Conservation (phyloP, 2,113 vertebrate species). For the Opisthocomus hoazin region DNA sequence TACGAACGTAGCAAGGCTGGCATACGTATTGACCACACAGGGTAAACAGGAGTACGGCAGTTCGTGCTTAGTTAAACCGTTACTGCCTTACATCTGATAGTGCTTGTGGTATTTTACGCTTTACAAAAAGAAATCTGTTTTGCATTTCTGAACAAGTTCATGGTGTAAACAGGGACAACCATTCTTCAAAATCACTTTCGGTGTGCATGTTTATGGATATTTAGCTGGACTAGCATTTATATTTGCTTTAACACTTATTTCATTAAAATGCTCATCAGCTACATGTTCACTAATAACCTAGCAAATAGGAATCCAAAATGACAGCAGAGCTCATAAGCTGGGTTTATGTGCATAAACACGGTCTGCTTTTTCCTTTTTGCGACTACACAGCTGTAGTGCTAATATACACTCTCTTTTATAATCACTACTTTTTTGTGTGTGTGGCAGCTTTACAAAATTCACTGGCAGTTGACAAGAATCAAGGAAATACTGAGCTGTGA, state of each 20-base stretch:
- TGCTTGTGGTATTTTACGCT: not conserved
- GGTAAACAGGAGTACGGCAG: not conserved
- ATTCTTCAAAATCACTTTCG: not conserved
- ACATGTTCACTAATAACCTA: not conserved
- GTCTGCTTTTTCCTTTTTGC: not conserved
- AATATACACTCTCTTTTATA: not conserved
- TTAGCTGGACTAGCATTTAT: not conserved
- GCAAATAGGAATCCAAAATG: not conserved
- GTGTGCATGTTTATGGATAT: not conserved
- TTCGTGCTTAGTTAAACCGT: not conserved
- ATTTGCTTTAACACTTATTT: not conserved
- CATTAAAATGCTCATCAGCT: not conserved
- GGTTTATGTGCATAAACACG: not conserved
- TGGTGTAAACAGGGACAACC: not conserved
- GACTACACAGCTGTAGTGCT: not conserved
- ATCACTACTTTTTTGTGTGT: not conserved
- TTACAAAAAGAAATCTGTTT: not conserved
- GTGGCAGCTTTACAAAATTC: not conserved
- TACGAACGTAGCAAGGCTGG: not conserved
- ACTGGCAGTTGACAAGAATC: not conserved
- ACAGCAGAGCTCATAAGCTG: not conserved
- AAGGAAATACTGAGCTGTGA: conserved; percentile 1
- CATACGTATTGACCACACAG: not conserved
- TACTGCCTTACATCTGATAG: not conserved
- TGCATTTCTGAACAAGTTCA: not conserved